phyloP scores from a whole-genome alignment of 2,113 vertebrate species.

The Anoplopoma fimbria region DNA sequence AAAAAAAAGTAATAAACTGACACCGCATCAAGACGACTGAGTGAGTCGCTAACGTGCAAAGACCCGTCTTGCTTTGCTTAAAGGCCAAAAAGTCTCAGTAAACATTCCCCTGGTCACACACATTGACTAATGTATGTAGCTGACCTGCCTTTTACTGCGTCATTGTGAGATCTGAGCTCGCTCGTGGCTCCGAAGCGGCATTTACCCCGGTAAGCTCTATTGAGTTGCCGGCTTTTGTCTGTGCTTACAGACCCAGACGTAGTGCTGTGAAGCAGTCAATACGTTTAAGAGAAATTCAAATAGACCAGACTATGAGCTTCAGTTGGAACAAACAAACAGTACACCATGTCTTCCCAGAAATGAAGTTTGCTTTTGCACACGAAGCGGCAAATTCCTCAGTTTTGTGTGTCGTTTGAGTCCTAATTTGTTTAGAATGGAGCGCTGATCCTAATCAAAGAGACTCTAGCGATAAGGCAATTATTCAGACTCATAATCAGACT shows the following conservation, averaged over 20 bases:
- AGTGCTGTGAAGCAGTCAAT: slow-evolving; percentile 22
- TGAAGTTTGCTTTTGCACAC: neutral
- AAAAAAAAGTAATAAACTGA: too few relatives aligned
- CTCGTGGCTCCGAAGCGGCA: neutral
- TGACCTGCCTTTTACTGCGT: slow-evolving; percentile 14
- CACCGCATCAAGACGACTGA: too few relatives aligned
- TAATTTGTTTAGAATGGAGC: neutral
- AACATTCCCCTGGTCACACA: slow-evolving; percentile 33
- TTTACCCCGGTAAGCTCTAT: slow-evolving; percentile 43
- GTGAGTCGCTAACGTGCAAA: too few relatives aligned
- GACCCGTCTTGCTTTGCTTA: slow-evolving; percentile 26
- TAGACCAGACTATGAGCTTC: neutral
- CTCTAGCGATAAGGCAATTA: slow-evolving; percentile 7
- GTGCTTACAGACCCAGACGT: slow-evolving; percentile 17
- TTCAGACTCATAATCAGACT: slow-evolving; percentile 19
- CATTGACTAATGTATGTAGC: slow-evolving; percentile 22
- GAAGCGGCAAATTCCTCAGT: slow-evolving; percentile 6
- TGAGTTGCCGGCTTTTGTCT: slow-evolving; percentile 42
- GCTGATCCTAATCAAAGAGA: slow-evolving; percentile 14
- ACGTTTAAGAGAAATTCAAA: slow-evolving; percentile 12
- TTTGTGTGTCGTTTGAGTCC: neutral
- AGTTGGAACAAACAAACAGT: neutral
- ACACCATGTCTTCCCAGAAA: neutral
- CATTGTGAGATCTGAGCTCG: slow-evolving; percentile 16
- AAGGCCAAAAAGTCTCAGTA: slow-evolving; percentile 42